Evolutionary conservation across 2,113 vertebrate genomes (phyloP), one percentile per base, ranked within the genome.

Genomic region (Myocastor coypus): DNA sequence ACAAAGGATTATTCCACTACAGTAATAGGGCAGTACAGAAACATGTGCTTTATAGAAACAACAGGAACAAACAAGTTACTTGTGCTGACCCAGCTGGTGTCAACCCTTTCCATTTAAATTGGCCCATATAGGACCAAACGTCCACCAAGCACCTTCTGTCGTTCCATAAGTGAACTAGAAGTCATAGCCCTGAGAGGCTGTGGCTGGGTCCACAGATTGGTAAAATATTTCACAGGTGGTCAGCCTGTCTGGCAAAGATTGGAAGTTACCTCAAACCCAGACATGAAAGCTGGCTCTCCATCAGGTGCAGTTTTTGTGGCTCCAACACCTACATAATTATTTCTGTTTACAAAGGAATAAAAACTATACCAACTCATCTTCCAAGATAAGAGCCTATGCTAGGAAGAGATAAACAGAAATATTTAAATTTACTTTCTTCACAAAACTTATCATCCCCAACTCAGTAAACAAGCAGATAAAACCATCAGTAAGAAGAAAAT

Each of bases 191-290:
- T 30, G 12, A 85, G 30, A 87, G 17, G 34, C 40, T 84, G 16
- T 89, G 94, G 83, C 95, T 91, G 88, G 83, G 91, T 96, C 89
- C 81, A 91, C 86, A 96, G 77, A 75, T 34, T 95, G 68, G 87
- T 68, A 59, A 96, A 87, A 94, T 96, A 97, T 94, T 97, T 95
- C 89, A 96, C 91, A 97, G 96, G 94, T 97, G 94, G 86, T 96
- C 92, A 89, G 63, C 50, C 26, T 71, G 50, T 71, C 93, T 96
- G 96, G 68, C 83, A 96, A 97, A 93, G 2, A 12, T 69, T 96
- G 93, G 50, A 92, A 80, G 68, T 84, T 93, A 82, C 61, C 93
- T 77, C 1, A 2, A 92, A 94, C 95, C 77, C 91, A 97, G 97
- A 93, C 37, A 94, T 8, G 85, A 96, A 88, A 78, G 50, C 63